Evolutionary conservation across 1,140 invertebrate species (phyloP).

Genomic region (Muscidifurax raptorellus): DNA sequence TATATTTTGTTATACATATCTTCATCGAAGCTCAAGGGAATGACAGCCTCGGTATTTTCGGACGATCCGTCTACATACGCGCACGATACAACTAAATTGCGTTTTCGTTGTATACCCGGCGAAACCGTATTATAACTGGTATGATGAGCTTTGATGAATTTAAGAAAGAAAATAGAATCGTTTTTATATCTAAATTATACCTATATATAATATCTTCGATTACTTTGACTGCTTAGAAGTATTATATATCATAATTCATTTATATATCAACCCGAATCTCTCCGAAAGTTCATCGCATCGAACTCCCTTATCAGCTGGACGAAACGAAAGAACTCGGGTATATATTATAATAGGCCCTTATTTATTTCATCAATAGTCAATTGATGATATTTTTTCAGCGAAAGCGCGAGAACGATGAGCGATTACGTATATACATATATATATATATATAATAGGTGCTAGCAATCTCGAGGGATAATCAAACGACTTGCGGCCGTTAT

Average conservation of each 20-base stretch:
- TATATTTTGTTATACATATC: background rate
- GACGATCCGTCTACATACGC: background rate
- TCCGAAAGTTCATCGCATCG: too few relatives aligned
- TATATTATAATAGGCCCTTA: too few relatives aligned
- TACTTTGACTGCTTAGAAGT: too few relatives aligned
- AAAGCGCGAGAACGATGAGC: background rate
- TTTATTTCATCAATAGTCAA: too few relatives aligned
- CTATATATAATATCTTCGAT: too few relatives aligned
- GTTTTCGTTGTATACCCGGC: background rate
- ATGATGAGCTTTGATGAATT: background rate
- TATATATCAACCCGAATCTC: too few relatives aligned
- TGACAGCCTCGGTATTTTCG: background rate
- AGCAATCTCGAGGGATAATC: slow-evolving; percentile 38
- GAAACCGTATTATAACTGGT: background rate
- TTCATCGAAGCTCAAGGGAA: background rate
- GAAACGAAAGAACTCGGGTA: too few relatives aligned
- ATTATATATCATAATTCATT: too few relatives aligned
- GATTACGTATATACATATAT: too few relatives aligned
- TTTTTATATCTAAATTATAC: slow-evolving; percentile 13
- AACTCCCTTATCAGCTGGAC: too few relatives aligned
- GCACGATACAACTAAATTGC: background rate
- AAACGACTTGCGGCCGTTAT: slow-evolving; percentile 24
- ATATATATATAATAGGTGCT: too few relatives aligned
- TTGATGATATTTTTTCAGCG: background rate
- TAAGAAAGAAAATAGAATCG: background rate